phyloP scores from a whole-genome alignment of 2,888 invertebrate genomes.

The Pristionchus exspectatus region DNA sequence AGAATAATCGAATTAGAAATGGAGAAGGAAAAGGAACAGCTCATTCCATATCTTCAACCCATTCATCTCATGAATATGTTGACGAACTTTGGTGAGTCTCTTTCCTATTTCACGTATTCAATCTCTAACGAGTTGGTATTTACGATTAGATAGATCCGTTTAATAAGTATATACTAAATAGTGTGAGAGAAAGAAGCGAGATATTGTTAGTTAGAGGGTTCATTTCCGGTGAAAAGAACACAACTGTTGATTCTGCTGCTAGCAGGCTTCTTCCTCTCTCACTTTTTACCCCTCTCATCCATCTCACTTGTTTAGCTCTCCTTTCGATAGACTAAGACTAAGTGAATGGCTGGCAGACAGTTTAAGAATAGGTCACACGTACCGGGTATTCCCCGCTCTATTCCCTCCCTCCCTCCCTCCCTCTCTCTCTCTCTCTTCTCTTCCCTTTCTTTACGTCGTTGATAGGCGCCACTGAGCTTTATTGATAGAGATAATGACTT shows the following conservation, averaged over 20 bases:
- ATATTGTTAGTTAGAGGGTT: constrained; percentile 1
- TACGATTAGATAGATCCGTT: neutral
- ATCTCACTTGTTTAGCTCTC: constrained; percentile 36
- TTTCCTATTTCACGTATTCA: neutral
- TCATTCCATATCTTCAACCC: neutral
- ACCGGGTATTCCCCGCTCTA: neutral
- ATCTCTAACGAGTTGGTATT: neutral
- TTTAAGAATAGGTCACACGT: constrained; percentile 4
- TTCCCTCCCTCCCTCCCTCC: neutral
- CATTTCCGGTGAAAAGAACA: constrained; percentile 34
- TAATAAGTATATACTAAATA: neutral
- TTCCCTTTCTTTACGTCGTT: neutral
- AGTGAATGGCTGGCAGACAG: neutral
- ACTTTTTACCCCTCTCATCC: constrained; percentile 19
- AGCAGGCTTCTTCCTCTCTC: neutral
- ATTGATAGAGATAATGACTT: constrained; percentile 17
- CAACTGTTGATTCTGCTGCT: constrained; percentile 17
- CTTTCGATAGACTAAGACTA: neutral
- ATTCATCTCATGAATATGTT: constrained; percentile 2
- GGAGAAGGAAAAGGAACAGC: neutral
- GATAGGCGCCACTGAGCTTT: neutral
- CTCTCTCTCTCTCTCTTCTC: too few species aligned
- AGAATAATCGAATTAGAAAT: neutral
- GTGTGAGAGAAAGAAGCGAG: neutral
- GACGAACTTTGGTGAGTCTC: constrained; percentile 31